Evolutionary conservation across 2,797 vertebrate genomes (phyloP).

Genomic region (Bufotes viridis): DNA sequence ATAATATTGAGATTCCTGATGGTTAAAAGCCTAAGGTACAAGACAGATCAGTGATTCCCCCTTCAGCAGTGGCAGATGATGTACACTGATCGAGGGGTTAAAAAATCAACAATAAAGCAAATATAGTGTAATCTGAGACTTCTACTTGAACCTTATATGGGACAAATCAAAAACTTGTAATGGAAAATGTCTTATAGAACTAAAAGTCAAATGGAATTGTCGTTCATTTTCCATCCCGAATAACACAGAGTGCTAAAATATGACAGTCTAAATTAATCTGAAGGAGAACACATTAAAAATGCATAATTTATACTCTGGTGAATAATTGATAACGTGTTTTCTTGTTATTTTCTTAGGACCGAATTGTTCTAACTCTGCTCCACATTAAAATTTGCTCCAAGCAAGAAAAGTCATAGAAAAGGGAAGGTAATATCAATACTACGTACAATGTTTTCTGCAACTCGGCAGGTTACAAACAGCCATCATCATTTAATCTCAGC

Average conservation of each 20-base stretch:
- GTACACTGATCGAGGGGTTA: not conserved
- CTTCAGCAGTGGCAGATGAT: not conserved
- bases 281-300: constrained; percentile 59
- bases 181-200: constrained; percentile 29
- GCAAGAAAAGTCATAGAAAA: constrained; percentile 54
- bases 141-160: constrained; percentile 21
- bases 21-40: not conserved
- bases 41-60: not conserved
- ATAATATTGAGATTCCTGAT: not conserved
- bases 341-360: constrained; percentile 56
- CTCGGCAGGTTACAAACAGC: constrained; percentile 61
- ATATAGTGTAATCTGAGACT: not conserved
- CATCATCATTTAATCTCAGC: constrained; percentile 61
- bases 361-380: constrained; percentile 54
- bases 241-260: constrained; percentile 38
- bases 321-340: constrained; percentile 62
- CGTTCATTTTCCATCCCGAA: constrained; percentile 28
- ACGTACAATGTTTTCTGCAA: constrained; percentile 56
- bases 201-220: constrained; percentile 32
- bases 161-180: constrained; percentile 30
- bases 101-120: not conserved
- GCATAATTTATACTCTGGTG: constrained; percentile 55
- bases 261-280: constrained; percentile 58
- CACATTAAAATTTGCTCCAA: constrained; percentile 59
- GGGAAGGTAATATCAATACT: constrained; percentile 58